phyloP scores from a whole-genome alignment of 2,113 vertebrate genomes.

The Lepus europaeus region DNA sequence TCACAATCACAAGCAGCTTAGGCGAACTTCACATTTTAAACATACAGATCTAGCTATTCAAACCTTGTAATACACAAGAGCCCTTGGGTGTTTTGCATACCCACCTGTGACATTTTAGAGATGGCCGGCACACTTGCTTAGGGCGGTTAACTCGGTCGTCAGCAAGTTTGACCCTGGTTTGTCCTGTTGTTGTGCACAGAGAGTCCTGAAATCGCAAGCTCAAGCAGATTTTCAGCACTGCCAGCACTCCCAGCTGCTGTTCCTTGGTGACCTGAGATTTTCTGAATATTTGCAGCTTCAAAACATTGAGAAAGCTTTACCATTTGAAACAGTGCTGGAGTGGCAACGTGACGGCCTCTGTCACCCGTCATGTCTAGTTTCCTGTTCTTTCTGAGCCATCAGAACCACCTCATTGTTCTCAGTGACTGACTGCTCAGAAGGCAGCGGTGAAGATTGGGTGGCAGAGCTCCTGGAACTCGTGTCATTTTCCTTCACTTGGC shows the following conservation, averaged over 20 bases:
- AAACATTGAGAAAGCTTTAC: slow-evolving; percentile 1
- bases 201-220: neutral
- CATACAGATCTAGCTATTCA: neutral
- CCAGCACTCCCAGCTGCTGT: neutral
- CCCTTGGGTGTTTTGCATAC: neutral
- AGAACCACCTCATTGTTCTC: neutral
- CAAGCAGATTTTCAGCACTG: slow-evolving; percentile 34
- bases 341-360: neutral
- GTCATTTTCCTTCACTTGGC: neutral
- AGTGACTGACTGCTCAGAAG: slow-evolving; percentile 6
- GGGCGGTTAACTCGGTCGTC: neutral
- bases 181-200: slow-evolving; percentile 22
- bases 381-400: neutral
- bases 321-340: slow-evolving; percentile 15
- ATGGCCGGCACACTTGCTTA: neutral
- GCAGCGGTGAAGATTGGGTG: neutral
- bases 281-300: slow-evolving; percentile 37
- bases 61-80: neutral
- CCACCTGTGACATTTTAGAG: neutral
- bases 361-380: neutral
- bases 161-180: neutral
- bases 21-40: neutral
- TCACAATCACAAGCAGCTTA: neutral
- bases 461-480: neutral
- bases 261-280: slow-evolving; percentile 18